phyloP scores from a whole-genome alignment of 2,888 invertebrate species.

The Watsonalla cultraria region DNA sequence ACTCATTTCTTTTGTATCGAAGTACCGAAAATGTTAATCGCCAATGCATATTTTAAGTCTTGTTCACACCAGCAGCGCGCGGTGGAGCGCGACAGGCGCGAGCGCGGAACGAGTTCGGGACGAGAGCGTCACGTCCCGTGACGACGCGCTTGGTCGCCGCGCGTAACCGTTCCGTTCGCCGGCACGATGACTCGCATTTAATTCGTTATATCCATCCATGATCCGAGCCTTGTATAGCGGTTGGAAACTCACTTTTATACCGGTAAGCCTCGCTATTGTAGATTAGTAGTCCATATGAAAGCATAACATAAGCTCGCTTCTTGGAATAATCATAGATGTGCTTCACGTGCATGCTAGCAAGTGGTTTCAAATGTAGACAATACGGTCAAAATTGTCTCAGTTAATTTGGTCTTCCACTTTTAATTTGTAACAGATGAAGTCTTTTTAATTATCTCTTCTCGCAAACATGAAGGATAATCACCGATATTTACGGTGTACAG shows the following conservation, averaged over 20 bases:
- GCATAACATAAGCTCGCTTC: slow-evolving; percentile 2
- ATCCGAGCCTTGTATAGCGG: slow-evolving; percentile 45
- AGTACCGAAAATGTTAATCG: slow-evolving; percentile 19
- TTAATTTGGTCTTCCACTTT: neutral
- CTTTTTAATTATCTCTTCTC: too few species aligned
- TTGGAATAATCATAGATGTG: slow-evolving; percentile 1
- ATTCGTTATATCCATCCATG: slow-evolving; percentile 52
- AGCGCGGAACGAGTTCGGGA: slow-evolving; percentile 36
- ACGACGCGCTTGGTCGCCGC: slow-evolving; percentile 46
- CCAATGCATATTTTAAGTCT: slow-evolving; percentile 58
- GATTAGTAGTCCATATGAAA: slow-evolving; percentile 10
- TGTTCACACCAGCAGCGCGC: slow-evolving; percentile 52
- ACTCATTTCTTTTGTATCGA: neutral
- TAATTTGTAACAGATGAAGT: neutral
- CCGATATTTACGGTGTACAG: too few species aligned
- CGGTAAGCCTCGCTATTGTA: slow-evolving; percentile 42
- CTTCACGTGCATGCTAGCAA: neutral
- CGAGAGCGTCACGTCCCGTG: slow-evolving; percentile 54
- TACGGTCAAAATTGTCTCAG: neutral
- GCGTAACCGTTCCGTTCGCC: slow-evolving; percentile 72
- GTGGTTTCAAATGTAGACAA: neutral
- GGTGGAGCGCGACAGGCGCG: slow-evolving; percentile 40
- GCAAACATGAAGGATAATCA: too few species aligned
- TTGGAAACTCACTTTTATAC: slow-evolving; percentile 65
- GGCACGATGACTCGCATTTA: slow-evolving; percentile 63